Evolutionary conservation across 2,888 invertebrate genomes (phyloP).

Genomic region (Zeuzera pyrina): DNA sequence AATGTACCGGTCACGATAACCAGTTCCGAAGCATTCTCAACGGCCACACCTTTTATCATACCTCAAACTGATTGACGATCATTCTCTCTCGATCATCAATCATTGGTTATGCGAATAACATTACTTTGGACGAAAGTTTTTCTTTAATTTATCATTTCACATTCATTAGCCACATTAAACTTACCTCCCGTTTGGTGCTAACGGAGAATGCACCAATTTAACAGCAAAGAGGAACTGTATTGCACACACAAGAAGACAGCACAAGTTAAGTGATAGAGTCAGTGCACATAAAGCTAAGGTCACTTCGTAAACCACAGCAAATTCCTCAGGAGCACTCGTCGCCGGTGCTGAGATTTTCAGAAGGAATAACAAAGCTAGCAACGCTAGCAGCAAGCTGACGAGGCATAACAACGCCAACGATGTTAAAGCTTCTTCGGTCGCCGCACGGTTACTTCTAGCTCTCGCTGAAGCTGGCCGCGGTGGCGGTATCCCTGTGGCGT

Average conservation of each 20-base stretch:
- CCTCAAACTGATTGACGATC: conserved; percentile 22
- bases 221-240: conserved; percentile 96
- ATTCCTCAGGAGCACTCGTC: conserved; percentile 80
- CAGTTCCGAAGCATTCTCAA: conserved; percentile 45
- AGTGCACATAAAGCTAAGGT: conserved; percentile 91
- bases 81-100: too few species aligned
- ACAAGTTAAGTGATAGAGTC: conserved; percentile 89
- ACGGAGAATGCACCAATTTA: conserved; percentile 89
- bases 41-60: conserved; percentile 28
- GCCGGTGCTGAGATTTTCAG: conserved; percentile 85
- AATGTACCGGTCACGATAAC: too few species aligned
- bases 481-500: conserved; percentile 68
- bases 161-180: conserved; percentile 26
- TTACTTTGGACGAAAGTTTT: not conserved
- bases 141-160: not conserved
- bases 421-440: conserved; percentile 82
- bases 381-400: conserved; percentile 86
- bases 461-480: conserved; percentile 42
- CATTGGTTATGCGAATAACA: not conserved
- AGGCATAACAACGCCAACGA: conserved; percentile 89
- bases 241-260: conserved; percentile 93
- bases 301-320: conserved; percentile 92
- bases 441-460: conserved; percentile 45
- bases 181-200: conserved; percentile 82
- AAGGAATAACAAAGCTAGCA: conserved; percentile 87